phyloP scores from a whole-genome alignment of 2,888 invertebrate species.

The Anarsia innoxiella region DNA sequence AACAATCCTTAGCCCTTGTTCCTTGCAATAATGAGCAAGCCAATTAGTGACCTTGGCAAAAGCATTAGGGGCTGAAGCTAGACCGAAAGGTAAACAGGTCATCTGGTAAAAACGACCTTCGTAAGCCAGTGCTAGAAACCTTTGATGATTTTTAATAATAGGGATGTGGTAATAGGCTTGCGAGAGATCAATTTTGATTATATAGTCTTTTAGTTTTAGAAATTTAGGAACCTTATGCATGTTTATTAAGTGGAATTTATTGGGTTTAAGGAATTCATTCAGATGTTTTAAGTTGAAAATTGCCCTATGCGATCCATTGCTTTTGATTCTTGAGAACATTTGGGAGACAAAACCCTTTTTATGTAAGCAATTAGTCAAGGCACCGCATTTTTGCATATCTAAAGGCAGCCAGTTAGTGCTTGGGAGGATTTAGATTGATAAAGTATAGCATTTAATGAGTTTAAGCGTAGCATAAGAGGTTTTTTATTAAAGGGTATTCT shows the following conservation, averaged over 20 bases:
- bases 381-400: neutral
- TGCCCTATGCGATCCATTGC: conserved; percentile 12
- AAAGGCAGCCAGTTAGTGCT: conserved; percentile 1
- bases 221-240: conserved; percentile 11
- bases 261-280: conserved; percentile 12
- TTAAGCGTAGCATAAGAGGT: conserved; percentile 3
- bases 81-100: conserved; percentile 19
- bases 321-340: conserved; percentile 16
- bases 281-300: conserved; percentile 16
- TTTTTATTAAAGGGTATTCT: conserved; percentile 13
- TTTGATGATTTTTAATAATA: conserved; percentile 13
- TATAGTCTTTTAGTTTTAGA: conserved; percentile 13
- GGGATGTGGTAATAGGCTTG: conserved; percentile 20
- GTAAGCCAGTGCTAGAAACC: conserved; percentile 18
- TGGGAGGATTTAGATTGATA: neutral
- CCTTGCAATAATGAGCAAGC: conserved; percentile 13
- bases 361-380: neutral
- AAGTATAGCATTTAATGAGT: neutral
- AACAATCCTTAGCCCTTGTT: conserved; percentile 11
- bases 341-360: conserved; percentile 4
- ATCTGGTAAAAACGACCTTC: conserved; percentile 13
- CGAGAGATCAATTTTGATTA: conserved; percentile 20
- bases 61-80: conserved; percentile 15
- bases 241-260: conserved; percentile 14
- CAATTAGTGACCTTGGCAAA: conserved; percentile 19